phyloP scores from a whole-genome alignment of 2,888 invertebrate species.

The Sarcophaga caerulescens region DNA sequence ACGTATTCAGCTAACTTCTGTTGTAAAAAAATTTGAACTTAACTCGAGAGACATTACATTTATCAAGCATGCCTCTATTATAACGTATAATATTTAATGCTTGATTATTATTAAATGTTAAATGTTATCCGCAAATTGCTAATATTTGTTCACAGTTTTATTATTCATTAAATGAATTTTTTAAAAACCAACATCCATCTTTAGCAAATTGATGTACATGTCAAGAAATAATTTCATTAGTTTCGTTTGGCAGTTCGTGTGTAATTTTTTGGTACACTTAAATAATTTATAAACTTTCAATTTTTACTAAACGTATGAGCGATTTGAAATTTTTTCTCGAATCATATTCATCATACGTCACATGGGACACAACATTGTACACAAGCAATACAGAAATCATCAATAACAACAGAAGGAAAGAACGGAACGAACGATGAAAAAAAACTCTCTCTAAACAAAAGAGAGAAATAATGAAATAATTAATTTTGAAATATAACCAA shows the following conservation, averaged over 20 bases:
- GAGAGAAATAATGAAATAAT: slow-evolving; percentile 52
- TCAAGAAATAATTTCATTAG: neutral
- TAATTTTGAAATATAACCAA: slow-evolving; percentile 41
- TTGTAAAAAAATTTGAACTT: no score
- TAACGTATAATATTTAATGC: no score
- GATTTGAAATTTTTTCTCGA: slow-evolving; percentile 26
- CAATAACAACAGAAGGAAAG: neutral
- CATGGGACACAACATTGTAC: neutral
- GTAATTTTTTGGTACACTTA: neutral
- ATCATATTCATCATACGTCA: slow-evolving; percentile 60
- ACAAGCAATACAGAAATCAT: neutral
- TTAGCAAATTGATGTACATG: neutral
- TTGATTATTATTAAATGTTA: no score
- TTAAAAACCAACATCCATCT: neutral
- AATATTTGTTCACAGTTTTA: neutral
- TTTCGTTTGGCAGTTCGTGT: neutral
- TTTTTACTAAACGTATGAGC: slow-evolving; percentile 45
- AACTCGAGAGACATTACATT: no score
- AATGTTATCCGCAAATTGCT: neutral
- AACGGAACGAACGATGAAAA: neutral
- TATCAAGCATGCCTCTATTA: no score
- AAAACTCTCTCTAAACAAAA: neutral
- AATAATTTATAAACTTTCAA: slow-evolving; percentile 13
- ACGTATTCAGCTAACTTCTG: no score
- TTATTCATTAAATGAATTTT: neutral